Conservation (phyloP, 2,888 invertebrate genomes). For the Caenorhabditis sp. region DNA sequence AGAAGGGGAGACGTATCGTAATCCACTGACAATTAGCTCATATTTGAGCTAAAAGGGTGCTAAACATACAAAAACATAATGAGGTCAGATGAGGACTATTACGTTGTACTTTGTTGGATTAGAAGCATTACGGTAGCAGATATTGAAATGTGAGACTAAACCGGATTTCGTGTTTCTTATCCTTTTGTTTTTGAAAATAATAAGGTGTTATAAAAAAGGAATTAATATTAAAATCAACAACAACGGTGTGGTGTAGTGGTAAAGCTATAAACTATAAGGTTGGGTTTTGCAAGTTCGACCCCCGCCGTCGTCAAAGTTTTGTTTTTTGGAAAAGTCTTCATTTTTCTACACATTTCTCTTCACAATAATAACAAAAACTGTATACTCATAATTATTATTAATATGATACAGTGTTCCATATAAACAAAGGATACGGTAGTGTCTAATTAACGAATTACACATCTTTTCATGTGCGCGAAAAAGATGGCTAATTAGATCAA, state of each 20-base stretch:
- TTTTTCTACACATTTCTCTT: too few species aligned
- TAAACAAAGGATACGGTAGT: not conserved
- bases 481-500: conserved; percentile 7
- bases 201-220: too few species aligned
- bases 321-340: too few species aligned
- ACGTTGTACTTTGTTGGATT: not conserved
- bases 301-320: too few species aligned
- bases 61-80: not conserved
- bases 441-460: conserved; percentile 6
- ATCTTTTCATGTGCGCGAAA: not conserved
- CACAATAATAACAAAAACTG: not conserved
- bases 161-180: not conserved
- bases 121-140: not conserved
- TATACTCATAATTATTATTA: not conserved
- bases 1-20: not conserved
- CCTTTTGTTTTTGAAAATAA: too few species aligned
- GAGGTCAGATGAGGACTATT: not conserved
- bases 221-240: too few species aligned
- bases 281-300: too few species aligned
- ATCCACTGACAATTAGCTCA: not conserved
- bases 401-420: not conserved
- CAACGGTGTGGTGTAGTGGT: too few species aligned
- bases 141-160: not conserved
- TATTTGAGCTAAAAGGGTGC: not conserved
- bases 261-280: too few species aligned